Conservation (phyloP, 2,113 vertebrate genomes). For the Albula goreensis region DNA sequence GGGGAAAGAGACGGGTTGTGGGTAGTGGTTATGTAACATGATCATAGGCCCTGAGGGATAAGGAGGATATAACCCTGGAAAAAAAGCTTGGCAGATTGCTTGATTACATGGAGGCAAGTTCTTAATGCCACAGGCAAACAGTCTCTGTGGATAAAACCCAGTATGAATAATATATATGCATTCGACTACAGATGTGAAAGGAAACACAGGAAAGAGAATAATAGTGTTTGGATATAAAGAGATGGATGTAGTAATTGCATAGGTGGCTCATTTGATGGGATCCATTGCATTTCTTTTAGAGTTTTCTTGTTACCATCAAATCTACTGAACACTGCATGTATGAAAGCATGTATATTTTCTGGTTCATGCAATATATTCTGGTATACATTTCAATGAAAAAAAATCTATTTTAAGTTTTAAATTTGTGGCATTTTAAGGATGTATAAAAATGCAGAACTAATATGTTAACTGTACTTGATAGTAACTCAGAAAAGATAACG, state of each 20-base stretch:
- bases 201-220: not conserved
- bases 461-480: too few relatives aligned
- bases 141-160: not conserved
- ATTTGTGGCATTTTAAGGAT: too few relatives aligned
- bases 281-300: not conserved
- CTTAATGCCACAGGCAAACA: not conserved
- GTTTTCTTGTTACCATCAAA: not conserved
- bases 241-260: not conserved
- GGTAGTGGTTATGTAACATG: conserved; percentile 45
- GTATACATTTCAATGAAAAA: not conserved
- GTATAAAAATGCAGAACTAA: too few relatives aligned
- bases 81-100: conserved; percentile 37
- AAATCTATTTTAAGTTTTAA: not conserved
- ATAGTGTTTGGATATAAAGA: not conserved
- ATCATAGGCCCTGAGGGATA: conserved; percentile 35
- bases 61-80: conserved; percentile 33
- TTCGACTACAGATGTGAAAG: not conserved
- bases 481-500: too few relatives aligned
- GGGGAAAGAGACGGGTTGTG: not conserved
- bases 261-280: not conserved
- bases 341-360: too few relatives aligned
- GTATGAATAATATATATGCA: not conserved
- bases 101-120: conserved; percentile 44
- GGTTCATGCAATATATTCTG: not conserved
- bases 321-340: too few relatives aligned